Evolutionary conservation across 2,888 invertebrate genomes (phyloP).

Genomic region (Chrysolina oricalcia): DNA sequence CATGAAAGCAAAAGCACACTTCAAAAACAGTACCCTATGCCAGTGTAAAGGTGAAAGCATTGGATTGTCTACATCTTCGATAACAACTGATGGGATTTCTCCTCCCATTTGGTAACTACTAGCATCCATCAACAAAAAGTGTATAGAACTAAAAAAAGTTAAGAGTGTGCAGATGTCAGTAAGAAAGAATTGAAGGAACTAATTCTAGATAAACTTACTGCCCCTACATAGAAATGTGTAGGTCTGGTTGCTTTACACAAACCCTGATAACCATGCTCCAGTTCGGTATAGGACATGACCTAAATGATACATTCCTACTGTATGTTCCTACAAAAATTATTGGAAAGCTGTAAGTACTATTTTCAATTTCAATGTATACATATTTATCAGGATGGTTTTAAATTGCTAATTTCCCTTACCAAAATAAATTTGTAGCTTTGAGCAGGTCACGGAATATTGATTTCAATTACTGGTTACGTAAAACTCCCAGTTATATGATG

Average conservation of each 20-base stretch:
- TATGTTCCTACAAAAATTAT: constrained; percentile 41
- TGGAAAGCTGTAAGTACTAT: constrained; percentile 31
- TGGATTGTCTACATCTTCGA: constrained; percentile 67
- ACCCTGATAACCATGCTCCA: constrained; percentile 94
- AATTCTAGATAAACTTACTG: constrained; percentile 73
- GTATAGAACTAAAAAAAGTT: constrained; percentile 42
- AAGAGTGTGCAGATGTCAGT: constrained; percentile 38
- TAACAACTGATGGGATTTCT: constrained; percentile 63
- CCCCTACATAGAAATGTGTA: constrained; percentile 83
- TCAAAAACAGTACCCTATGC: constrained; percentile 59
- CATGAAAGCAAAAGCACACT: constrained; percentile 29
- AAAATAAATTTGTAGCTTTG: constrained; percentile 35
- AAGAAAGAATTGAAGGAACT: constrained; percentile 37
- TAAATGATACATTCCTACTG: constrained; percentile 56
- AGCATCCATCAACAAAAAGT: constrained; percentile 53
- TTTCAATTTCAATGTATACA: constrained; percentile 27
- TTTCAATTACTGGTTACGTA: constrained; percentile 26
- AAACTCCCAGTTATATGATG: background rate
- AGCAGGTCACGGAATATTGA: constrained; percentile 53
- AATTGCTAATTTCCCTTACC: constrained; percentile 31
- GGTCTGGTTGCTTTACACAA: constrained; percentile 79
- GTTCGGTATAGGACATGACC: constrained; percentile 91
- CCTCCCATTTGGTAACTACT: constrained; percentile 45
- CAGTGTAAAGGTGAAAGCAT: constrained; percentile 60
- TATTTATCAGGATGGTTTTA: background rate